phyloP scores from a whole-genome alignment of 2,888 invertebrate species.

The Pyrocoelia pectoralis region DNA sequence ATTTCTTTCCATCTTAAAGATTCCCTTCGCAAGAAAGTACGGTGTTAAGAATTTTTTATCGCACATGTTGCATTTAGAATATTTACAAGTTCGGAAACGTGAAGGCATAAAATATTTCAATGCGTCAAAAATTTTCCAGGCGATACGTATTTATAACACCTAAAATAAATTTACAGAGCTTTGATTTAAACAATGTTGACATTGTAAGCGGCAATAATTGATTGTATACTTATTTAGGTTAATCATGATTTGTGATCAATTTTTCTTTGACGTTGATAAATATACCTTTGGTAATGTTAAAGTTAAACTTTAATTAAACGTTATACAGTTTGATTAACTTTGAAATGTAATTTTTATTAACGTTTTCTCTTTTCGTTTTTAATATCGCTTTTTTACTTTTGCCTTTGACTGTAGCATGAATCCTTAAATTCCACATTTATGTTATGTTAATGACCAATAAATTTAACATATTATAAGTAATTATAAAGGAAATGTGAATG shows the following conservation, averaged over 20 bases:
- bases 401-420: too few relatives aligned
- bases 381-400: too few relatives aligned
- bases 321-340: neutral
- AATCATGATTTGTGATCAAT: neutral
- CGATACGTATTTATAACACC: slow-evolving; percentile 13
- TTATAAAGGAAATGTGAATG: too few relatives aligned
- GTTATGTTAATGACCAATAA: too few relatives aligned
- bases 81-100: slow-evolving; percentile 26
- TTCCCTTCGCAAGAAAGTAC: neutral
- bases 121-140: slow-evolving; percentile 12
- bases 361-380: too few relatives aligned
- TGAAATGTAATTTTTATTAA: too few relatives aligned
- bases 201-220: neutral
- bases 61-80: slow-evolving; percentile 21
- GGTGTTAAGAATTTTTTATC: slow-evolving; percentile 21
- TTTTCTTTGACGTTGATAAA: neutral
- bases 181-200: slow-evolving; percentile 8
- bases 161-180: slow-evolving; percentile 10
- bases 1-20: slow-evolving; percentile 10
- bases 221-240: neutral
- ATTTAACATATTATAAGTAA: too few relatives aligned
- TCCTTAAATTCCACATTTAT: too few relatives aligned
- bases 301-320: neutral
- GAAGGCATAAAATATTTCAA: slow-evolving; percentile 24
- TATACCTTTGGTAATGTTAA: neutral